A percentile compares a stretch with the other conserved stretches of the same genome.
These are phyloP conservation scores for Scaptomyza graminum DNA, from an alignment of 1,140 invertebrate species.

Conservation along the genomic window DNA sequence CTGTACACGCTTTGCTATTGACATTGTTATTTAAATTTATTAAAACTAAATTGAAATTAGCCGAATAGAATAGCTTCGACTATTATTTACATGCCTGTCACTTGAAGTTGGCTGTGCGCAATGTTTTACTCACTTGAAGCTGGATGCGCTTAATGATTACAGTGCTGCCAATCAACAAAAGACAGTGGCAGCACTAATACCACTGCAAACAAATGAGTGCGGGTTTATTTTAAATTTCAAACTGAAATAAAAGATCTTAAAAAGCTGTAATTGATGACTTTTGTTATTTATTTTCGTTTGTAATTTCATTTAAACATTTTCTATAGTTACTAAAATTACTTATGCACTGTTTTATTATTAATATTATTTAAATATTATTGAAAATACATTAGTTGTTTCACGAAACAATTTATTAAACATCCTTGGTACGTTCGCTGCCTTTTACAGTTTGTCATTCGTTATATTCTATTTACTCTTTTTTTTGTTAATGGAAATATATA, in stretches of 20 bases:
- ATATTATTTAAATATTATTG: slow-evolving; percentile 83
- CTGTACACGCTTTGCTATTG: slow-evolving; percentile 83
- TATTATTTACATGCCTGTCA: slow-evolving; percentile 21
- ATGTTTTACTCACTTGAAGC: slow-evolving; percentile 6
- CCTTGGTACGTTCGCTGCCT: slow-evolving; percentile 74
- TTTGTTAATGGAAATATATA: slow-evolving; percentile 67
- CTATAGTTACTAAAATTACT: slow-evolving; percentile 84
- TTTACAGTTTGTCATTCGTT: slow-evolving; percentile 48
- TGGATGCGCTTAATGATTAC: slow-evolving; percentile 17
- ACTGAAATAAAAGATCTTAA: neutral
- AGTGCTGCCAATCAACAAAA: neutral
- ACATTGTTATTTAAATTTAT: slow-evolving; percentile 68
- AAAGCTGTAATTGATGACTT: slow-evolving; percentile 28
- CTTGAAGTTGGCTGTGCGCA: slow-evolving; percentile 15
- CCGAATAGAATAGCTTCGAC: neutral
- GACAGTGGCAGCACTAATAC: neutral
- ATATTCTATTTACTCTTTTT: slow-evolving; percentile 48
- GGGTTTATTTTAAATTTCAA: neutral
- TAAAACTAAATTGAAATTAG: slow-evolving; percentile 17
- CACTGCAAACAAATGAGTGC: neutral
- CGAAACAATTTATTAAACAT: slow-evolving; percentile 81
- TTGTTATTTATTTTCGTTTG: slow-evolving; percentile 79
- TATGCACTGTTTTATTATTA: slow-evolving; percentile 80
- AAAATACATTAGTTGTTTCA: slow-evolving; percentile 82
- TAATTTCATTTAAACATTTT: slow-evolving; percentile 84